A percentile compares a stretch with the other conserved stretches of the same genome.
Evolutionary conservation across 2,797 vertebrate genomes (phyloP).

Genomic region (Psittacula derbiana): DNA sequence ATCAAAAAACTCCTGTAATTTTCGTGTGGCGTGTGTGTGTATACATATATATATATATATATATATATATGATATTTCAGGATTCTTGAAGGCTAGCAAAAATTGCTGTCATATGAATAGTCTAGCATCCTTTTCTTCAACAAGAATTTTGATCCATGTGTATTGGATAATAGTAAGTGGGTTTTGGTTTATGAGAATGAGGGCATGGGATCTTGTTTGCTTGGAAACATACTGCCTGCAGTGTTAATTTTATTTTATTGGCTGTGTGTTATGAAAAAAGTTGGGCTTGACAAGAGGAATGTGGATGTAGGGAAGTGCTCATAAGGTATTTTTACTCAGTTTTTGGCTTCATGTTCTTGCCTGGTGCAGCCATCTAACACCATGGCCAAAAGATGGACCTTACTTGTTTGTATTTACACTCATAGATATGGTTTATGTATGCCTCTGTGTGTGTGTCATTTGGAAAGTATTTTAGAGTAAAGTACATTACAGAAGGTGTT

Average conservation of each 20-base stretch:
- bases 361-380: background rate
- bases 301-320: background rate
- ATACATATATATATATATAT: background rate
- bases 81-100: background rate
- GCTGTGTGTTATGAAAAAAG: background rate
- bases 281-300: background rate
- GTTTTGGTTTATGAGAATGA: background rate
- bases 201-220: background rate
- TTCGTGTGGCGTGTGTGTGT: accelerated
- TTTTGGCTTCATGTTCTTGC: background rate
- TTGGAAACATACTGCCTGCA: background rate
- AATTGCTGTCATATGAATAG: background rate
- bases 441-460: background rate
- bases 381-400: background rate
- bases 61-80: background rate
- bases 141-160: background rate
- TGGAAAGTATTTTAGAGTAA: background rate
- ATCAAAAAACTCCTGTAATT: background rate
- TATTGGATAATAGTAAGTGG: background rate
- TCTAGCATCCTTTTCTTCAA: background rate
- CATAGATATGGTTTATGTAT: background rate
- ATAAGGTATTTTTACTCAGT: background rate
- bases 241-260: background rate
- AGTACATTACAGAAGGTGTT: background rate
- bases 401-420: background rate